These are phyloP conservation scores for Corythornis vintsioides DNA, from an alignment of 2,113 vertebrate species.

Conservation along the genomic window DNA sequence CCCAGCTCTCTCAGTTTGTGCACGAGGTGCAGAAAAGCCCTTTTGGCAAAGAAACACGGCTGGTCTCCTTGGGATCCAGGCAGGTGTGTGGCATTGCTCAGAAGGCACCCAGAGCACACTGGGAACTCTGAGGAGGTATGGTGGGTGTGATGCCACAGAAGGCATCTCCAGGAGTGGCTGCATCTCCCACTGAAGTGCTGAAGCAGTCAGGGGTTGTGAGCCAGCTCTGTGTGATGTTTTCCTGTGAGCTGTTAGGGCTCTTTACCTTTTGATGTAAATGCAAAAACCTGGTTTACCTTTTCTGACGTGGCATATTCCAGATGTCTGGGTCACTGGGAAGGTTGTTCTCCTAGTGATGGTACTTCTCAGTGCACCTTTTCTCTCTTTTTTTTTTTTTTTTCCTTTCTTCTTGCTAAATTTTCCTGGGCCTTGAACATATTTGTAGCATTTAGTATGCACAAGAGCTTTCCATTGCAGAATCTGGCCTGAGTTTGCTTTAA, in stretches of 20 bases:
- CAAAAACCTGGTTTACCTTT: background rate
- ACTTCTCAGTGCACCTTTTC: background rate
- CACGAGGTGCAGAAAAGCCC: slow-evolving; percentile 94
- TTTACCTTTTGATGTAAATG: background rate
- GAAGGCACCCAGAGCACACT: background rate
- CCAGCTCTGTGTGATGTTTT: background rate
- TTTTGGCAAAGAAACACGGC: slow-evolving; percentile 82
- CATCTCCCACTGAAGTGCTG: background rate
- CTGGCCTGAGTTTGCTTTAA: background rate
- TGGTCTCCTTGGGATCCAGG: slow-evolving; percentile 90
- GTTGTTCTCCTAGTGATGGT: background rate
- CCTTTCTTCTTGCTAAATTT: background rate
- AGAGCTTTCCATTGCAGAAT: background rate
- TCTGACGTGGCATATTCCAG: background rate
- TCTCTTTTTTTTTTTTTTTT: background rate
- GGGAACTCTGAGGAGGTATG: background rate
- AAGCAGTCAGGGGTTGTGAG: rapidly evolving
- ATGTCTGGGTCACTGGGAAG: background rate
- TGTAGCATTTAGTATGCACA: background rate
- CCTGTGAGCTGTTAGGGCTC: background rate
- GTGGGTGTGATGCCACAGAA: background rate
- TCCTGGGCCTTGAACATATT: background rate
- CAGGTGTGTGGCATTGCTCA: slow-evolving; percentile 78
- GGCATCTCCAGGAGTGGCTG: background rate
- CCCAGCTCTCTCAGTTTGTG: slow-evolving; percentile 95